phyloP scores from a whole-genome alignment of 2,888 invertebrate species.

The Chamaedrilus cognettii region DNA sequence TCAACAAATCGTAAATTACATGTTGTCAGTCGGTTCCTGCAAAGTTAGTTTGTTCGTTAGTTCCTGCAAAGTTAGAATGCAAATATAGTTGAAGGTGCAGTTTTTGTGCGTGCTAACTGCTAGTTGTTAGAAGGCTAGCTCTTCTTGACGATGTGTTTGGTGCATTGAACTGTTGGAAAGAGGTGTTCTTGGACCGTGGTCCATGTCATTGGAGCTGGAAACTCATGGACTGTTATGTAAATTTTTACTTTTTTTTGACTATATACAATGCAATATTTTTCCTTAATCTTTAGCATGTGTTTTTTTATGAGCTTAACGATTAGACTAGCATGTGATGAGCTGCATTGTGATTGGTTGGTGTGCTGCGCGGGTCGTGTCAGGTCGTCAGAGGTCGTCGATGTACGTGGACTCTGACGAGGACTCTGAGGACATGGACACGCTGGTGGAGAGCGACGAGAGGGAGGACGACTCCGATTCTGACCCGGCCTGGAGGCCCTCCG shows the following conservation, averaged over 20 bases:
- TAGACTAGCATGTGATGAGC: neutral
- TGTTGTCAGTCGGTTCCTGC: too few relatives aligned
- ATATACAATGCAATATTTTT: neutral
- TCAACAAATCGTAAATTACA: too few relatives aligned
- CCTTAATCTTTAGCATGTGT: neutral
- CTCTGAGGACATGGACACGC: neutral
- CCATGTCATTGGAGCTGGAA: too few relatives aligned
- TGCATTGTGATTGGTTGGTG: neutral
- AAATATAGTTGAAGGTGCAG: too few relatives aligned
- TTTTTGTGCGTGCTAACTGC: too few relatives aligned
- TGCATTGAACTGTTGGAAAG: too few relatives aligned
- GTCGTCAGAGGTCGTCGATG: neutral
- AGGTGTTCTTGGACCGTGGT: too few relatives aligned
- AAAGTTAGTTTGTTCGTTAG: too few relatives aligned
- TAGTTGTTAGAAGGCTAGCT: too few relatives aligned
- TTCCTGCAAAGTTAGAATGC: too few relatives aligned
- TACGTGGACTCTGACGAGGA: neutral
- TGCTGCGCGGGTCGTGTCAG: neutral
- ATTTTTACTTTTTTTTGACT: neutral
- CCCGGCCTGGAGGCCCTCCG: constrained; percentile 50
- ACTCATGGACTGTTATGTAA: neutral
- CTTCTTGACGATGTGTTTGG: too few relatives aligned
- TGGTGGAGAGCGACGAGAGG: neutral
- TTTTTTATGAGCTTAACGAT: neutral
- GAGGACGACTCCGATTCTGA: constrained; percentile 54